phyloP scores from a whole-genome alignment of 1,140 invertebrate species.

The Nasonia longicornis region DNA sequence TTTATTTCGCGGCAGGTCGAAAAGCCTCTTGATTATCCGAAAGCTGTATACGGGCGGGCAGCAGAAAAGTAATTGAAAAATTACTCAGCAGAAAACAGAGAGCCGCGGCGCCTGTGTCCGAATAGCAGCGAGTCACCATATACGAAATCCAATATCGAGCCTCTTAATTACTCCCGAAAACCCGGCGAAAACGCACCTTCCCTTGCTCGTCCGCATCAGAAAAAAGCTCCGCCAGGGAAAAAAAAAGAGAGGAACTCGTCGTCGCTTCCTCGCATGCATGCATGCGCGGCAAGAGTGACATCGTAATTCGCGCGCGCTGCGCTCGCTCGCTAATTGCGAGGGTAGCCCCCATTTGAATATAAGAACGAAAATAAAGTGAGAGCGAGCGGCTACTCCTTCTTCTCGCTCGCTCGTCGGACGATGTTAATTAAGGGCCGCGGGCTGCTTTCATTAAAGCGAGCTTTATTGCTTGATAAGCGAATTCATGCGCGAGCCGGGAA shows the following conservation, averaged over 20 bases:
- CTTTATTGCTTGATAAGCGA: constrained; percentile 41
- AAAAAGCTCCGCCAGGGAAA: too few species aligned
- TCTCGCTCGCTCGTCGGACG: background rate
- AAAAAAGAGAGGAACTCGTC: background rate
- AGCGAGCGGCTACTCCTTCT: background rate
- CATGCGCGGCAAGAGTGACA: constrained; percentile 21
- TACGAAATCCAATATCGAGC: too few species aligned
- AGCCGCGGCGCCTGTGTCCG: too few species aligned
- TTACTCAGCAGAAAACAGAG: background rate
- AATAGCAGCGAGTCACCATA: too few species aligned
- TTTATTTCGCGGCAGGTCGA: too few species aligned
- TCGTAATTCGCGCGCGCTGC: constrained; percentile 23
- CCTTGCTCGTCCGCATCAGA: too few species aligned
- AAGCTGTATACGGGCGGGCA: too few species aligned
- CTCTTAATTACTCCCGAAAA: too few species aligned
- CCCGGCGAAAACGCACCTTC: too few species aligned
- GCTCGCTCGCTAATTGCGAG: constrained; percentile 25
- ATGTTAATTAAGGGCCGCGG: constrained; percentile 40
- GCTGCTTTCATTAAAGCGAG: constrained; percentile 30
- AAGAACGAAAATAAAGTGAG: constrained; percentile 16
- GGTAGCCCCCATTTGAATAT: constrained; percentile 33
- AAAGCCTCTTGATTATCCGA: too few species aligned
- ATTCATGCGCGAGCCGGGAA: background rate
- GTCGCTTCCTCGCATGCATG: too few species aligned
- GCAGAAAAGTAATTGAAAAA: background rate